Conservation (phyloP, 2,888 invertebrate species). For the Liodrosophila aerea region DNA sequence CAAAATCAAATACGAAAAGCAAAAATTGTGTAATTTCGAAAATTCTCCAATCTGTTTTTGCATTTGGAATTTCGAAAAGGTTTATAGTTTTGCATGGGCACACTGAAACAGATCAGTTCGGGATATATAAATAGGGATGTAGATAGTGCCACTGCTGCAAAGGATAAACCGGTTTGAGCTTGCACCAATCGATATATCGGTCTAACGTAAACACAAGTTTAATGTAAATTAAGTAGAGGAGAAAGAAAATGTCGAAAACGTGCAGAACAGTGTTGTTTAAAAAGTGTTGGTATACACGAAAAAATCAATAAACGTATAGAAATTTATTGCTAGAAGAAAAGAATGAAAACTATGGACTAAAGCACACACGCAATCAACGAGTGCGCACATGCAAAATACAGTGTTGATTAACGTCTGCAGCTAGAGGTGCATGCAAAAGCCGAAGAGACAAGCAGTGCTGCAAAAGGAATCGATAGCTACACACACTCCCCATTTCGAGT, state of each 20-base stretch:
- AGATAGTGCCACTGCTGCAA: background rate
- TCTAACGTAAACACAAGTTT: background rate
- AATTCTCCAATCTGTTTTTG: too few relatives aligned
- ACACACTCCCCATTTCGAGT: background rate
- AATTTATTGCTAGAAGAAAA: too few relatives aligned
- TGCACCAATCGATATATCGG: background rate
- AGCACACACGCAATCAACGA: too few relatives aligned
- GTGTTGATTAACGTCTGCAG: too few relatives aligned
- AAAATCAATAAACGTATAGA: background rate
- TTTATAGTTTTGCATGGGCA: slow-evolving; percentile 58
- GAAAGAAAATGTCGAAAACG: slow-evolving; percentile 5
- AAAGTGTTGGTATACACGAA: slow-evolving; percentile 38
- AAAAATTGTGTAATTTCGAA: slow-evolving; percentile 24
- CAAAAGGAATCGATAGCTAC: too few relatives aligned
- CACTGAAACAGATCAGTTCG: background rate
- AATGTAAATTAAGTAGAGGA: too few relatives aligned
- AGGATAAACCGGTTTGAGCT: too few relatives aligned
- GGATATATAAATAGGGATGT: background rate
- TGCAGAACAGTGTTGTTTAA: slow-evolving; percentile 32
- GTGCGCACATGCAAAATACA: too few relatives aligned
- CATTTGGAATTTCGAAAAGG: slow-evolving; percentile 42
- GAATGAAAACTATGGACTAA: too few relatives aligned
- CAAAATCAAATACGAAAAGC: slow-evolving; percentile 10
- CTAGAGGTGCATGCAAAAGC: too few relatives aligned
- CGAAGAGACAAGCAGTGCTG: too few relatives aligned